These are phyloP conservation scores for Medauroidea extradentata DNA, from an alignment of 1,140 invertebrate genomes.

Conservation along the genomic window DNA sequence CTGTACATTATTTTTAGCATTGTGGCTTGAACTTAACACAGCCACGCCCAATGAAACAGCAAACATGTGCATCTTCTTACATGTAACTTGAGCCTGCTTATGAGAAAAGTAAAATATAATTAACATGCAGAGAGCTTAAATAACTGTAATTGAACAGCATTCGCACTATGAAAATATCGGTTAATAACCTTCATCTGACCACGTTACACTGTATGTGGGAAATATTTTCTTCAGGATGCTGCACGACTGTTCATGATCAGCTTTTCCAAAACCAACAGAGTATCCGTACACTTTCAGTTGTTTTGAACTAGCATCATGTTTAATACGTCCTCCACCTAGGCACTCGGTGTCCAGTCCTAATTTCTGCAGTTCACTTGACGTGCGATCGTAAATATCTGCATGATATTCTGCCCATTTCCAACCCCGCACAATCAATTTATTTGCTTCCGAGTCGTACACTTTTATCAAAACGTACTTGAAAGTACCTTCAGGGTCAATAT, in stretches of 20 bases:
- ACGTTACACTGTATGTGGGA: slow-evolving; percentile 68
- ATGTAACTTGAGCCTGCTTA: too few species aligned
- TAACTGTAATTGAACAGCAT: too few species aligned
- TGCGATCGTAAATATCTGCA: slow-evolving; percentile 65
- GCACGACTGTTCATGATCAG: slow-evolving; percentile 73
- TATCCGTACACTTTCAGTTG: slow-evolving; percentile 81
- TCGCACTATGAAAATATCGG: too few species aligned
- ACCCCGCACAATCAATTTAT: slow-evolving; percentile 62
- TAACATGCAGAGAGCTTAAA: too few species aligned
- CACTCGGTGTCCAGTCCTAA: slow-evolving; percentile 62
- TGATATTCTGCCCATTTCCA: background rate
- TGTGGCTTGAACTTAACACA: too few species aligned
- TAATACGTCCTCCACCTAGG: slow-evolving; percentile 79
- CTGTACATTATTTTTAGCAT: too few species aligned
- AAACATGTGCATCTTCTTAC: too few species aligned
- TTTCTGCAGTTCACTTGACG: slow-evolving; percentile 46
- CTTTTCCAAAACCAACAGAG: slow-evolving; percentile 75
- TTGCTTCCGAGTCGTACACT: slow-evolving; percentile 50
- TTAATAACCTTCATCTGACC: slow-evolving; percentile 81
- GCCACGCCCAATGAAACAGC: too few species aligned
- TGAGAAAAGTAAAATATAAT: too few species aligned
- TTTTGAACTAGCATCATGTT: slow-evolving; percentile 67
- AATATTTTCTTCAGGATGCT: slow-evolving; percentile 69
- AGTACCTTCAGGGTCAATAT: slow-evolving; percentile 71
- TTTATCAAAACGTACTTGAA: slow-evolving; percentile 88